Conservation (phyloP, 2,797 vertebrate species). For the Macropodus opercularis region DNA sequence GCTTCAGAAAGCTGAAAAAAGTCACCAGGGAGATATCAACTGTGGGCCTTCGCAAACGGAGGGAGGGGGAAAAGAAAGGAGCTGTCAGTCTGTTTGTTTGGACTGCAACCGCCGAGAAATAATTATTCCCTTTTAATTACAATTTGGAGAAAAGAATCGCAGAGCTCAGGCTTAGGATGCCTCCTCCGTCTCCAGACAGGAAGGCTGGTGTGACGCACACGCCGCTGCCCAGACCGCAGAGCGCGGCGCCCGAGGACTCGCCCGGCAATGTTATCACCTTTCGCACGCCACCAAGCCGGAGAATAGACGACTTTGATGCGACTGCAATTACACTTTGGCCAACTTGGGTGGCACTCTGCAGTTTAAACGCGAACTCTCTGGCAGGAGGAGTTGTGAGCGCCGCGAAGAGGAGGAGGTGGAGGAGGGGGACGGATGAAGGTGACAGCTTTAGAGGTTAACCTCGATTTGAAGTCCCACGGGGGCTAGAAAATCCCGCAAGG, state of each 20-base stretch:
- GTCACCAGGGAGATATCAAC: conserved; percentile 75
- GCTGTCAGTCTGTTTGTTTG: conserved; percentile 80
- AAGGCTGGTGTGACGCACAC: conserved; percentile 44
- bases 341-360: conserved; percentile 69
- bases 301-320: conserved; percentile 71
- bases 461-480: conserved; percentile 69
- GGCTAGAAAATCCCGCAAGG: conserved; percentile 60
- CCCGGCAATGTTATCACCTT: conserved; percentile 77
- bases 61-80: conserved; percentile 43
- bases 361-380: conserved; percentile 60
- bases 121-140: conserved; percentile 84
- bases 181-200: conserved; percentile 48
- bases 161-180: conserved; percentile 57
- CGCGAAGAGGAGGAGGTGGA: conserved; percentile 22
- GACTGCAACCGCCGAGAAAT: conserved; percentile 76
- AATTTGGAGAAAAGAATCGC: conserved; percentile 72
- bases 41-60: conserved; percentile 55
- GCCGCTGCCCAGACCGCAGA: conserved; percentile 48
- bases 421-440: conserved; percentile 75
- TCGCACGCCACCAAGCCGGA: conserved; percentile 58
- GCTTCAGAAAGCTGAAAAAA: conserved; percentile 73
- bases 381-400: conserved; percentile 50
- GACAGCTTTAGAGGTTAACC: conserved; percentile 78
- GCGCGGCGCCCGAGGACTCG: conserved; percentile 49
- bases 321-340: conserved; percentile 63